Evolutionary conservation across 2,797 vertebrate species (phyloP), one percentile per base, ranked within the genome.

Genomic region (Lagocephalus sceleratus): DNA sequence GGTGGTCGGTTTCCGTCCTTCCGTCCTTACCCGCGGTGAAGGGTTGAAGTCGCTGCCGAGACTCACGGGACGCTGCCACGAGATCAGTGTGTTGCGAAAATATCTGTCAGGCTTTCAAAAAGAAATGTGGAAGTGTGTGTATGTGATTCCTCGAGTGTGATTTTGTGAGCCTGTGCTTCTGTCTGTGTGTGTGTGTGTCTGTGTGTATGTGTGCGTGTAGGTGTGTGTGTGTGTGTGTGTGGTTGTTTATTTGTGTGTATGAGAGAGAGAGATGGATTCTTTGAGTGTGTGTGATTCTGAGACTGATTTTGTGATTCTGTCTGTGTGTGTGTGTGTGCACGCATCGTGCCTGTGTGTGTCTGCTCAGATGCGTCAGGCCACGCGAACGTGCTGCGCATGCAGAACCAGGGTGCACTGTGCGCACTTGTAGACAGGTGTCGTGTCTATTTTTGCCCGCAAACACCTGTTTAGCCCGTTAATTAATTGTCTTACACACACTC

Each of bases 401-500:
- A 64, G 9, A 58, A 59, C 52, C 43, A 68, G 51, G 44, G 2
- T 19, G 11, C 20, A 26, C 56, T 17, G 55, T 54, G 55, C 56
- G 65, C 16, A 3, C 12, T 5, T 20, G 46, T 63, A 51, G 63
- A 75, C 60, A 38, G 22, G 55, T 66, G 68, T 66, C 72, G 45
- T 62, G 60, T 19, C 47, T 19, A 43, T 64, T 60, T 72, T 60
- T 65, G 68, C 78, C 76, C 56, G 71, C 78, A 83, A 87, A 83
- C 84, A 86, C 82, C 81, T 86, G 86, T 83, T 85, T 83, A 35
- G 69, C 20, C 63, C 19, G 59, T 73, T 85, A 85, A 88, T 88
- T 76, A 85, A 89, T 86, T 85, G 82, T 80, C n/a, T 69, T 76
- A 82, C n/a, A 87, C 85, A 85, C 59, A 32, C 71, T 81, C 83